These are phyloP conservation scores for Semaprochilodus insignis DNA, from an alignment of 2,797 vertebrate species.

Conservation along the genomic window DNA sequence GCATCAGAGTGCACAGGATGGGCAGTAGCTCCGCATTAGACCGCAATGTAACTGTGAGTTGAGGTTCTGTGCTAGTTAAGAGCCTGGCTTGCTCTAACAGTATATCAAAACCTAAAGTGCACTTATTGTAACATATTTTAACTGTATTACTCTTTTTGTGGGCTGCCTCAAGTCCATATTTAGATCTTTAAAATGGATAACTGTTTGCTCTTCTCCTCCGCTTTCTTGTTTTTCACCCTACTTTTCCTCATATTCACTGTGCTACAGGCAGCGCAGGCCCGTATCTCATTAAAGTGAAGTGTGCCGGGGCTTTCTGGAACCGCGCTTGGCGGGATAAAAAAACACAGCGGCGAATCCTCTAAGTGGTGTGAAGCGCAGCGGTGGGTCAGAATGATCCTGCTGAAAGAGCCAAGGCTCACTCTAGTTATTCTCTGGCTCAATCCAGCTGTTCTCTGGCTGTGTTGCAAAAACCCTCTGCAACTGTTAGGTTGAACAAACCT, in stretches of 20 bases:
- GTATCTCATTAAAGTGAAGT: constrained; percentile 5
- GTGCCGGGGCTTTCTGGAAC: constrained; percentile 9
- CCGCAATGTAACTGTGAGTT: no score
- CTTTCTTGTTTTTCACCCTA: neutral
- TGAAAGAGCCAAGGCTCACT: neutral
- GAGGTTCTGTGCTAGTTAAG: no score
- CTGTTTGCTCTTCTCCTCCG: neutral
- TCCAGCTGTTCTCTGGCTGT: neutral
- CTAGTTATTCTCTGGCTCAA: neutral
- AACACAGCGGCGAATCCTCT: constrained; percentile 5
- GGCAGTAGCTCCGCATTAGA: no score
- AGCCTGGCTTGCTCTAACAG: no score
- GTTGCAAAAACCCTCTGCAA: neutral
- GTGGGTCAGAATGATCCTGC: neutral
- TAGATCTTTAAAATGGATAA: neutral
- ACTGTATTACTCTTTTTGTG: neutral
- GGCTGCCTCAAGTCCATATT: neutral
- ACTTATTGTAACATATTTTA: neutral
- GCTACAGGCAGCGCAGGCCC: neutral
- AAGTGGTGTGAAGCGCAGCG: neutral
- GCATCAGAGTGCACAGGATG: no score
- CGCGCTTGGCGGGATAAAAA: constrained; percentile 23
- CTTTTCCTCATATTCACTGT: neutral
- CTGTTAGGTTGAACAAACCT: neutral
- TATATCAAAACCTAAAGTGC: no score